These are phyloP conservation scores for Andrena dorsata DNA, from an alignment of 2,888 invertebrate species.

Conservation along the genomic window DNA sequence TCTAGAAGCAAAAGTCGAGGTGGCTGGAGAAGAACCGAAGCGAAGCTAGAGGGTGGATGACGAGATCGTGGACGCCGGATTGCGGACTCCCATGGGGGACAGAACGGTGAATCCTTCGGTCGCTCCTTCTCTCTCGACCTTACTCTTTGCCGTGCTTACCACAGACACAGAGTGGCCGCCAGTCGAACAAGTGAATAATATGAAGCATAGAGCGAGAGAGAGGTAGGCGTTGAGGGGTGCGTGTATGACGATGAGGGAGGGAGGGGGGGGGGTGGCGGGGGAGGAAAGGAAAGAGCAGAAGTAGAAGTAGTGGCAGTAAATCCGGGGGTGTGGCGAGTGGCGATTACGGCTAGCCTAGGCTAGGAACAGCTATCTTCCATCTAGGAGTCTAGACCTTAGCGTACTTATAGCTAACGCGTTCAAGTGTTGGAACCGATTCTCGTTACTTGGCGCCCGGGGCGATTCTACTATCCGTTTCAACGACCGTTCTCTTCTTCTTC, in stretches of 20 bases:
- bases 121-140: constrained; percentile 6
- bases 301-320: constrained; percentile 32
- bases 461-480: constrained; percentile 33
- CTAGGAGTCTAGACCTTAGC: constrained; percentile 61
- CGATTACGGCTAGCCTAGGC: constrained; percentile 72
- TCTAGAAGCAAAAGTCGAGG: constrained; percentile 43
- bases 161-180: constrained; percentile 15
- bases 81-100: constrained; percentile 62
- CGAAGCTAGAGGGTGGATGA: constrained; percentile 48
- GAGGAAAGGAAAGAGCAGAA: background rate
- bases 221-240: background rate
- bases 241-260: background rate
- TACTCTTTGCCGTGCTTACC: background rate
- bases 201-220: constrained; percentile 10
- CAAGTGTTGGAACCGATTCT: constrained; percentile 44
- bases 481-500: constrained; percentile 5
- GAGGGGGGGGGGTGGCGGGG: background rate
- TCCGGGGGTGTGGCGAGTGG: constrained; percentile 64
- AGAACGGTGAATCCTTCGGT: constrained; percentile 46
- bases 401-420: constrained; percentile 45
- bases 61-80: constrained; percentile 72
- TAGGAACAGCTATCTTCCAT: constrained; percentile 73
- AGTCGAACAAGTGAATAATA: constrained; percentile 18
- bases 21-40: constrained; percentile 21
- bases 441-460: constrained; percentile 25